Conservation (phyloP, 1,140 invertebrate genomes). For the Halyomorpha halys region DNA sequence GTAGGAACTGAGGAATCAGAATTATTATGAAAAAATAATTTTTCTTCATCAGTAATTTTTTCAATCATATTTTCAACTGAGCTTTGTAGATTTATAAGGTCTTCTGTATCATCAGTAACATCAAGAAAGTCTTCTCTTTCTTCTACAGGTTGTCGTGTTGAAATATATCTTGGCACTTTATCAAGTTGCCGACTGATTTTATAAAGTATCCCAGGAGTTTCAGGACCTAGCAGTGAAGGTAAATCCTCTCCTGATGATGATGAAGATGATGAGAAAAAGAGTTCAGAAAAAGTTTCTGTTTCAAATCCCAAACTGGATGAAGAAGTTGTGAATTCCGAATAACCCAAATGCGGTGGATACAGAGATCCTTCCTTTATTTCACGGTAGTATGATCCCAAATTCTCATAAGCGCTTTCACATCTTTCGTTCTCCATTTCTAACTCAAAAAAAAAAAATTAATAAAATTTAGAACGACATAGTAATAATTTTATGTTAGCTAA, state of each 20-base stretch:
- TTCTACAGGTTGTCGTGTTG: neutral
- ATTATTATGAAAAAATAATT: neutral
- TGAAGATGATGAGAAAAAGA: conserved; percentile 28
- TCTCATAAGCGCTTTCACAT: conserved; percentile 19
- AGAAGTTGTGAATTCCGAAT: conserved; percentile 18
- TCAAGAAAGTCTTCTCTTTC: neutral
- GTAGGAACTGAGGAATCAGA: neutral
- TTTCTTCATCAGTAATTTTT: neutral
- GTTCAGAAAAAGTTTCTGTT: conserved; percentile 29
- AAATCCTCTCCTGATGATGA: conserved; percentile 22
- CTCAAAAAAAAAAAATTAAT: conserved; percentile 14
- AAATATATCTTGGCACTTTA: conserved; percentile 28
- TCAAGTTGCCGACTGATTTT: conserved; percentile 29
- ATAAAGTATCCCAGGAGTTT: conserved; percentile 29
- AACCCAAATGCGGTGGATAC: conserved; percentile 23
- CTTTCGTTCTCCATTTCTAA: conserved; percentile 9
- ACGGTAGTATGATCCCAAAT: conserved; percentile 14
- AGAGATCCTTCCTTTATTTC: conserved; percentile 16
- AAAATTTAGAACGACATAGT: no score
- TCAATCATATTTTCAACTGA: neutral
- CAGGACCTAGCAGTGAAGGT: conserved; percentile 3
- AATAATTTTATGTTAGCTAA: no score
- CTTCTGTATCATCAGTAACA: conserved; percentile 9
- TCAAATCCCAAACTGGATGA: conserved; percentile 16
- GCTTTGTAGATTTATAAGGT: neutral